phyloP scores from a whole-genome alignment of 2,113 vertebrate genomes.

The Amphiprion ocellaris region DNA sequence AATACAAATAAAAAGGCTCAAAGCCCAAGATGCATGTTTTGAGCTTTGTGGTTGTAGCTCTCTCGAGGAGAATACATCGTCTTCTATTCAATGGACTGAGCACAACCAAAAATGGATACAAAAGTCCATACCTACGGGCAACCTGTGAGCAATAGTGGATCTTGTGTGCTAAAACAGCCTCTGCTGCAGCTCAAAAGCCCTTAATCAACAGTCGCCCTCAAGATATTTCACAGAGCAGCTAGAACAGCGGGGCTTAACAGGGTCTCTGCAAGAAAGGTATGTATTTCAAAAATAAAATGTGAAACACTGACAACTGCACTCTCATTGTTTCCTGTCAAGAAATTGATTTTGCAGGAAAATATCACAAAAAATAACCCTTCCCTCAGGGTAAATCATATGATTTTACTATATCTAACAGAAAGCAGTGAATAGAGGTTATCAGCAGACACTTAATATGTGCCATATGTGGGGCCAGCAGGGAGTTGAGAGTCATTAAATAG shows the following conservation, averaged over 20 bases:
- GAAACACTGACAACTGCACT: neutral
- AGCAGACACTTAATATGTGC: neutral
- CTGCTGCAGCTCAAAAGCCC: constrained; percentile 35
- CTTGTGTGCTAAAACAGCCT: constrained; percentile 37
- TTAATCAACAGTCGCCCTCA: constrained; percentile 65
- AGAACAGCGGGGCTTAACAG: constrained; percentile 25
- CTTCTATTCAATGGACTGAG: constrained; percentile 42
- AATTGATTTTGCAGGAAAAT: neutral
- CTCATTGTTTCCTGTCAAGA: neutral
- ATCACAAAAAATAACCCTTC: neutral
- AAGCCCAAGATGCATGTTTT: constrained; percentile 38
- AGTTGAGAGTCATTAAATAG: constrained; percentile 24
- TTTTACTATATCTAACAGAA: neutral
- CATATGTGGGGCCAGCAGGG: constrained; percentile 13
- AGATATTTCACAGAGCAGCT: constrained; percentile 53
- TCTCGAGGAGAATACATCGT: constrained; percentile 38
- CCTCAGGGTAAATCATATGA: constrained; percentile 2
- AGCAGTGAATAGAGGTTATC: neutral
- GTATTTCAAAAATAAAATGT: constrained; percentile 34
- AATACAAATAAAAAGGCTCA: constrained; percentile 15
- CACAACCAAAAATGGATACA: constrained; percentile 60
- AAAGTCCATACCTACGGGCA: constrained; percentile 65
- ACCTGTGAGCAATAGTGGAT: constrained; percentile 60
- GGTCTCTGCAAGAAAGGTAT: constrained; percentile 23
- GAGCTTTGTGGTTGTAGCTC: constrained; percentile 24